Conservation (phyloP, 2,888 invertebrate species). For the Ashinkailepas kermadecensis region DNA sequence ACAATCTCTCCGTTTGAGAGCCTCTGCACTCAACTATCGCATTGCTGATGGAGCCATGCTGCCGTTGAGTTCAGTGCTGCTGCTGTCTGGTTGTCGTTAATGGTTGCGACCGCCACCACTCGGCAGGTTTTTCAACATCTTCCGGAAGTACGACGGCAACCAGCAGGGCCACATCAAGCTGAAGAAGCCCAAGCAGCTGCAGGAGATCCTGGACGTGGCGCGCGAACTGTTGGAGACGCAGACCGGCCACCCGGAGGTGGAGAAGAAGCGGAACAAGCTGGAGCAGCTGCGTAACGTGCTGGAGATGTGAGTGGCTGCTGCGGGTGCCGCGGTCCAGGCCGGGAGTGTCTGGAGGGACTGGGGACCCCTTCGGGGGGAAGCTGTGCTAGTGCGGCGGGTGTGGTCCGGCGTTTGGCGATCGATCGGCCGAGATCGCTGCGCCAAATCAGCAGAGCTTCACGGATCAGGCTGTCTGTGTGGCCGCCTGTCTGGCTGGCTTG, state of each 20-base stretch:
- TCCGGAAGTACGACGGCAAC: slow-evolving; percentile 92
- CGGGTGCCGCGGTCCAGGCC: no score
- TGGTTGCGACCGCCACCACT: slow-evolving; percentile 12
- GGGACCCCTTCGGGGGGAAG: neutral
- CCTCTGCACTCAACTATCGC: no score
- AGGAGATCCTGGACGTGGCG: slow-evolving; percentile 95
- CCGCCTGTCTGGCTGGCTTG: no score
- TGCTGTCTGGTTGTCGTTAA: no score
- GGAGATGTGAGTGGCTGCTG: slow-evolving; percentile 74
- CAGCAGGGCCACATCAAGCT: slow-evolving; percentile 94
- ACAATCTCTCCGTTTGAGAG: no score
- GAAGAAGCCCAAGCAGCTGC: slow-evolving; percentile 92
- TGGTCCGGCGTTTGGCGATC: no score
- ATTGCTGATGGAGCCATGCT: no score
- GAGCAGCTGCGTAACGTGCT: slow-evolving; percentile 96
- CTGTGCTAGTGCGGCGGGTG: neutral
- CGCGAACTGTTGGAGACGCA: slow-evolving; percentile 78
- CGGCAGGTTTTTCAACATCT: slow-evolving; percentile 91
- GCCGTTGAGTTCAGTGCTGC: no score
- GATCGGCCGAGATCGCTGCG: no score
- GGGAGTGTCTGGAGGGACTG: no score
- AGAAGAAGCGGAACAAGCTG: slow-evolving; percentile 92
- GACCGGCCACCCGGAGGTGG: slow-evolving; percentile 82
- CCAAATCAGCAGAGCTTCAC: no score
- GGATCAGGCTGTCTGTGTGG: no score